A percentile compares a stretch with the other conserved stretches of the same genome.
These are phyloP conservation scores for Geopemphigus sp. DNA, from an alignment of 1,140 invertebrate species.

Conservation along the genomic window DNA sequence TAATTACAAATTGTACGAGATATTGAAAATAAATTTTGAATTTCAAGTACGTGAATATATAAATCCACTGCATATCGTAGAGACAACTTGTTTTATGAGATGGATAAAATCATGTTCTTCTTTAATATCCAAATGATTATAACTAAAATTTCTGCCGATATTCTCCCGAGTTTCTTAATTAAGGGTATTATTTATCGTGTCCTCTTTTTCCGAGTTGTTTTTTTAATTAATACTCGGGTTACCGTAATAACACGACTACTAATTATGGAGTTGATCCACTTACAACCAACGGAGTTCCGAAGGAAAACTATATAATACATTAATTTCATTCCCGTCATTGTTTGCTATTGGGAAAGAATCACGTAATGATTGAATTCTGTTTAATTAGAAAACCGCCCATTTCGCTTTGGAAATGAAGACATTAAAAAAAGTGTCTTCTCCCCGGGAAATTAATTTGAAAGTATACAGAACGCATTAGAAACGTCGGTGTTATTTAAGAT, in stretches of 20 bases:
- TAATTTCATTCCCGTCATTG: not conserved
- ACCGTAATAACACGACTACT: not conserved
- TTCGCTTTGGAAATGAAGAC: not conserved
- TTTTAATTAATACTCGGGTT: slow-evolving; percentile 26
- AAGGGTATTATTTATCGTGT: slow-evolving; percentile 23
- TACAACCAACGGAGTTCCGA: not conserved
- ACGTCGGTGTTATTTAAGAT: not conserved
- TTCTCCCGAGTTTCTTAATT: not conserved
- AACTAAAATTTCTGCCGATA: not conserved
- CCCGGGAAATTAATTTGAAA: not conserved
- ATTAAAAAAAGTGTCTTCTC: not conserved
- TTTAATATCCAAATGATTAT: not conserved
- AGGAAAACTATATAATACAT: not conserved
- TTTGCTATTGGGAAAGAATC: not conserved
- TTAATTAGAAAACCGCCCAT: slow-evolving; percentile 27
- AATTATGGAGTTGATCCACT: slow-evolving; percentile 33
- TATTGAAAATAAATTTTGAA: not conserved
- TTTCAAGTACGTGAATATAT: not conserved
- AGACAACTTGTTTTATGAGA: not conserved
- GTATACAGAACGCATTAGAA: not conserved
- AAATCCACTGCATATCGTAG: not conserved
- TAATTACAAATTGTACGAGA: not conserved
- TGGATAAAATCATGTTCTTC: slow-evolving; percentile 7
- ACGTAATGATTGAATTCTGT: not conserved
- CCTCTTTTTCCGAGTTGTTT: not conserved